Base-by-base conservation (phyloP, 2,888 invertebrate genomes). In the Eilema caniola region DNA sequence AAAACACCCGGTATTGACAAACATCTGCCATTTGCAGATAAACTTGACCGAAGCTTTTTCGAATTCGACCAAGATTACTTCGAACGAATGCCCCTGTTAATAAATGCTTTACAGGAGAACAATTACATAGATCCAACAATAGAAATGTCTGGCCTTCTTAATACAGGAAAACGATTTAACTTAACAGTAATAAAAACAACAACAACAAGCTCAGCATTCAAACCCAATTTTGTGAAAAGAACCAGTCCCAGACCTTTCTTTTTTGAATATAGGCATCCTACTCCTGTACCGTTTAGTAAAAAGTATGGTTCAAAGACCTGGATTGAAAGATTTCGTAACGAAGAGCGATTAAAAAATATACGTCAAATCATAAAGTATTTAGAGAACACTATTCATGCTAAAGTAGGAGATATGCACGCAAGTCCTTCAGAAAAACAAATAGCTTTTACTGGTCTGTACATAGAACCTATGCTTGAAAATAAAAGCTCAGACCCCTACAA, bases 221-320 rank as follows among this genome's bases (percentile, higher is more conserved):
- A 86, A 73, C 79, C 84, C 11, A 83, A 72, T 37, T 70, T 78
- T 25, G 84, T 93, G 12, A 87, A 92, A 84, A 92, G 91, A 85
- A 93, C 93, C 0, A 95, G 93, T 74, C 96, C 96, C 0, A 88
- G 93, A 60, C 96, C 96, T 0, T 96, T 96, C 81, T 91, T 93
- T 70, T 93, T 89, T 79, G 93, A 93, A 83, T 91, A 91, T 74
- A 89, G 88, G 83, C 90, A 88, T 78, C 89, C 94, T 8, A 91
- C 92, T 11, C 94, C 95, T 2, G 81, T 90, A 33, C 94, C 95
- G 10, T 95, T 94, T 68, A 89, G 90, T 63, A 94, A 92, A 81
- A 88, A 87, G 2, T 90, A 89, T 68, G 88, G 88, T 20, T 93
- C 95, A n/a, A 90, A 87, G 76, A 90, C 83, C 69, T 95, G 95